Base-by-base conservation (phyloP, 2,797 vertebrate species). In the Micromesistius poutassou region DNA sequence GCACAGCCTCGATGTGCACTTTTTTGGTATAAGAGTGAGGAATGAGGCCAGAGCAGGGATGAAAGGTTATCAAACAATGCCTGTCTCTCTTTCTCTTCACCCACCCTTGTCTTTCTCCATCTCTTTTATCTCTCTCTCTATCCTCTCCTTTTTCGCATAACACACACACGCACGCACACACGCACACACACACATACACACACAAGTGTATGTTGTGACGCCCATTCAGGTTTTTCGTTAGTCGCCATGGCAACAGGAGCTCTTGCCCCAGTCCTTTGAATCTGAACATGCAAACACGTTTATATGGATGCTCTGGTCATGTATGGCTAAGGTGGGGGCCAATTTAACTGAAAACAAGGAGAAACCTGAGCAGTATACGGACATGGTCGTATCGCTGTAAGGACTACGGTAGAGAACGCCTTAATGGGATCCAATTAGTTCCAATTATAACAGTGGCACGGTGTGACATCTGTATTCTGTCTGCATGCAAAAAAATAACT, bases 221-320 rank as follows among this genome's bases (percentile, higher is more conserved):
- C 66, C 66, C 76, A 81, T 84, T 38, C 74, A 87, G 80, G 78
- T 81, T 85, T 85, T 85, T 81, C 1, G 8, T 62, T 42, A 73
- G 90, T 92, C 90, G 80, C 87, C 86, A 91, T 91, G 81, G 86
- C 76, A 76, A 91, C 86, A 14, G 16, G 30, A 88, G 79, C 79
- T 79, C 33, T 76, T 78, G 72, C 68, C 72, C 80, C 75, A 77
- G 80, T 79, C 75, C 40, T 74, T 75, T 78, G 76, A 77, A 77
- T 79, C 73, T 82, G 77, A 78, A 81, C 79, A 74, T 70, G 76
- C 83, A 82, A 71, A 80, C 28, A 25, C 55, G 55, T 25, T n/a
- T 62, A 50, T 42, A 42, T 16, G 40, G 14, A 62, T 25, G 22
- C 55, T 7, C n/a, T 22, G 12, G 22, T 7, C 55, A 62, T 25